phyloP scores from a whole-genome alignment of 1,140 invertebrate genomes.

The Penaeus vannamei region DNA sequence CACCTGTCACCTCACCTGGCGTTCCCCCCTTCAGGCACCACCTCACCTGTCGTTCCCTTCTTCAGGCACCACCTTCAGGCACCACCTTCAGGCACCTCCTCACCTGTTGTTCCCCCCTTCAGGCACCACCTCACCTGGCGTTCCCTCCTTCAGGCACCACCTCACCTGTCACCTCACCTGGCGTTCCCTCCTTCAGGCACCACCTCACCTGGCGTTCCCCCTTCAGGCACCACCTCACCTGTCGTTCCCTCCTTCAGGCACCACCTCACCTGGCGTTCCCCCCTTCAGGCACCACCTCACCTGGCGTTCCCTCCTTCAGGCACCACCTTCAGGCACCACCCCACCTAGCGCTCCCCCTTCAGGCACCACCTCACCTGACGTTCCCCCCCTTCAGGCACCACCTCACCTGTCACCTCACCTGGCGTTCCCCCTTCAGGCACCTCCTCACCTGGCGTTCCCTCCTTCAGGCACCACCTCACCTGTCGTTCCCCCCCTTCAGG shows the following conservation, averaged over 20 bases:
- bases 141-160: no score
- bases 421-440: no score
- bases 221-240: slow-evolving; percentile 50
- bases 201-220: slow-evolving; percentile 67
- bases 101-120: slow-evolving; percentile 70
- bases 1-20: no score
- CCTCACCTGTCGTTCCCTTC: slow-evolving; percentile 72
- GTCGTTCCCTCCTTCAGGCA: slow-evolving; percentile 71
- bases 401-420: slow-evolving; percentile 73
- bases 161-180: slow-evolving; percentile 74
- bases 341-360: slow-evolving; percentile 63
- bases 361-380: slow-evolving; percentile 62
- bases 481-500: slow-evolving; percentile 72
- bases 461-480: not conserved
- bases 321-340: not conserved
- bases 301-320: no score
- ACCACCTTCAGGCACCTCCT: not conserved
- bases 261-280: slow-evolving; percentile 67
- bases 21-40: no score
- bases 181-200: no score
- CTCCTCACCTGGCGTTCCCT: slow-evolving; percentile 67
- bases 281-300: not conserved
- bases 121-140: slow-evolving; percentile 62
- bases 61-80: not conserved
- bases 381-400: no score